Conservation (phyloP, 2,113 vertebrate species). For the Taurulus bubalis region DNA sequence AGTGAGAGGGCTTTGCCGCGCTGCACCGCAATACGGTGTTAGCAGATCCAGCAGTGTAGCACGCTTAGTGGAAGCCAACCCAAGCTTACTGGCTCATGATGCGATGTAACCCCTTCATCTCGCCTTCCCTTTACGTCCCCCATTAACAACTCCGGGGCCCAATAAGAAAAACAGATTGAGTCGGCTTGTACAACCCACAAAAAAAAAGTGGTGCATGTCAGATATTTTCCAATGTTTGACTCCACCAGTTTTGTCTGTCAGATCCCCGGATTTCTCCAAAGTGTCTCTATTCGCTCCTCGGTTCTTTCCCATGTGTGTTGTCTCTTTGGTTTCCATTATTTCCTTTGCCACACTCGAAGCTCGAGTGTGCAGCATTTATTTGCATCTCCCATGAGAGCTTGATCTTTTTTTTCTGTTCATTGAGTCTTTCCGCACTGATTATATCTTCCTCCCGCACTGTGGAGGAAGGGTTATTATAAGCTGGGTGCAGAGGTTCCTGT, state of each 20-base stretch:
- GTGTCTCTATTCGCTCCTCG: constrained; percentile 15
- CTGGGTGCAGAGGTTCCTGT: not conserved
- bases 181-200: constrained; percentile 18
- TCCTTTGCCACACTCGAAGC: constrained; percentile 16
- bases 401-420: constrained; percentile 38
- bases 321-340: constrained; percentile 17
- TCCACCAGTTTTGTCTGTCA: constrained; percentile 36
- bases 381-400: constrained; percentile 28
- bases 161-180: constrained; percentile 38
- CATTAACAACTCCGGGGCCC: constrained; percentile 39
- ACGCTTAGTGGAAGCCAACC: constrained; percentile 35
- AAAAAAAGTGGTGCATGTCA: constrained; percentile 17
- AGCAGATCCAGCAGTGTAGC: constrained; percentile 60
- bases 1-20: constrained; percentile 33
- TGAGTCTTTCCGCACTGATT: constrained; percentile 41
- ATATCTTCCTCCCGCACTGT: constrained; percentile 1
- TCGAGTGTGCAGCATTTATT: constrained; percentile 36
- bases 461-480: constrained; percentile 36
- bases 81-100: constrained; percentile 17
- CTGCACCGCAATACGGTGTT: constrained; percentile 48
- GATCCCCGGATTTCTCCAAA: constrained; percentile 33
- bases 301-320: constrained; percentile 22
- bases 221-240: constrained; percentile 24
- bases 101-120: constrained; percentile 23
- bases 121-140: not conserved